Conservation (phyloP, 2,888 invertebrate species). For the Onthophagus sagittarius region DNA sequence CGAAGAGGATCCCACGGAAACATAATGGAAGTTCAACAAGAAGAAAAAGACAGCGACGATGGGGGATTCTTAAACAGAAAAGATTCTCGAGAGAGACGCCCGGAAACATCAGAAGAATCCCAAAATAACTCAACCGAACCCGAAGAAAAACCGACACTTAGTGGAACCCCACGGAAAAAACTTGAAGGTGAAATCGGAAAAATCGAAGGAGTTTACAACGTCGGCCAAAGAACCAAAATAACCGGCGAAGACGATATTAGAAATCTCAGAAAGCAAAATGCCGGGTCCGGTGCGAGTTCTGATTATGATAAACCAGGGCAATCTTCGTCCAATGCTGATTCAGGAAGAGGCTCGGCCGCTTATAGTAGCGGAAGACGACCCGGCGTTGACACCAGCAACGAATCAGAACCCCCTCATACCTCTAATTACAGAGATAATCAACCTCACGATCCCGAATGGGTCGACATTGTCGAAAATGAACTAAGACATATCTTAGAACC, state of each 20-base stretch:
- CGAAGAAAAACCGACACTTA: slow-evolving; percentile 37
- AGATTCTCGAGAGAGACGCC: slow-evolving; percentile 26
- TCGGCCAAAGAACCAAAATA: slow-evolving; percentile 50
- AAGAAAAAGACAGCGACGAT: slow-evolving; percentile 55
- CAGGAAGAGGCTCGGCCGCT: slow-evolving; percentile 75
- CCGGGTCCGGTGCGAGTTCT: slow-evolving; percentile 62
- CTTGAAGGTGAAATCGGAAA: slow-evolving; percentile 41
- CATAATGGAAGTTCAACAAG: slow-evolving; percentile 50
- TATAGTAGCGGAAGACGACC: slow-evolving; percentile 69
- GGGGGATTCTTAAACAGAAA: slow-evolving; percentile 56
- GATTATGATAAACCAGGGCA: slow-evolving; percentile 75
- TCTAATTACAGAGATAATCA: slow-evolving; percentile 36
- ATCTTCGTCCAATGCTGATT: slow-evolving; percentile 71
- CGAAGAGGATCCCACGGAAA: slow-evolving; percentile 61
- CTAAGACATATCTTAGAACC: slow-evolving; percentile 74
- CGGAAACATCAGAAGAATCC: slow-evolving; percentile 20
- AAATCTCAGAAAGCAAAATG: slow-evolving; percentile 49
- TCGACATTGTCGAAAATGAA: slow-evolving; percentile 76
- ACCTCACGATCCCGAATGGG: slow-evolving; percentile 73
- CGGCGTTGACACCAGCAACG: slow-evolving; percentile 56
- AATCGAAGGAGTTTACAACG: slow-evolving; percentile 58
- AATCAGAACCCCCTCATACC: slow-evolving; percentile 50
- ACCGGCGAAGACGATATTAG: slow-evolving; percentile 45
- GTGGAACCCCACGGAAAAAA: slow-evolving; percentile 43
- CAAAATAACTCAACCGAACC: slow-evolving; percentile 25